phyloP scores from a whole-genome alignment of 1,140 invertebrate species.

The Habropoda laboriosa region DNA sequence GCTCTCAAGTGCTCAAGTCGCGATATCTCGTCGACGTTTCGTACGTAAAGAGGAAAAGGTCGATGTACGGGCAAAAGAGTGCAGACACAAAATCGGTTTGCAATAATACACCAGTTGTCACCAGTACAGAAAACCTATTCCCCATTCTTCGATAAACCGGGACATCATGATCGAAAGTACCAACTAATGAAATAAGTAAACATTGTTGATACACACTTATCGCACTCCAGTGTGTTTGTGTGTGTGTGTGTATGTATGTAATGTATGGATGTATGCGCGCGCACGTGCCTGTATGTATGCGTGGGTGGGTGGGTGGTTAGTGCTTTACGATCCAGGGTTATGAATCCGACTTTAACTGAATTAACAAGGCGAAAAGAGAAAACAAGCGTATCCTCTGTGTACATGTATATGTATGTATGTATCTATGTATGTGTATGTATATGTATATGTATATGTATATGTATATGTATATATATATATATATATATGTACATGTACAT shows the following conservation, averaged over 20 bases:
- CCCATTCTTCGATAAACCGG: constrained; percentile 6
- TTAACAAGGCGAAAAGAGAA: constrained; percentile 23
- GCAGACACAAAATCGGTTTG: background rate
- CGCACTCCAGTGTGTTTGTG: constrained; percentile 33
- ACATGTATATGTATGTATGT: background rate
- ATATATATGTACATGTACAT: background rate
- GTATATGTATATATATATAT: too few relatives aligned
- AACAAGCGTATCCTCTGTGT: background rate
- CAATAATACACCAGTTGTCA: background rate
- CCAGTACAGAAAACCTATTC: constrained; percentile 28
- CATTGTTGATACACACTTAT: constrained; percentile 42
- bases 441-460: background rate
- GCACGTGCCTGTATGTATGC: too few relatives aligned
- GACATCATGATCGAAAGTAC: constrained; percentile 15
- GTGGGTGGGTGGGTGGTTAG: too few relatives aligned
- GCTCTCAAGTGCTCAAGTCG: constrained; percentile 3
- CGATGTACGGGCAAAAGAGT: background rate
- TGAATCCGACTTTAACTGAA: constrained; percentile 56
- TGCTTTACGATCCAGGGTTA: constrained; percentile 56
- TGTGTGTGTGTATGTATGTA: too few relatives aligned
- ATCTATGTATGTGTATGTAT: background rate
- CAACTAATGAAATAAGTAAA: constrained; percentile 14
- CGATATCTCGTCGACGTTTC: background rate
- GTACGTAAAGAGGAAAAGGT: background rate
- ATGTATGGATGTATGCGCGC: too few relatives aligned